Conservation (phyloP, 2,113 vertebrate genomes). For the Tachysurus vachellii region DNA sequence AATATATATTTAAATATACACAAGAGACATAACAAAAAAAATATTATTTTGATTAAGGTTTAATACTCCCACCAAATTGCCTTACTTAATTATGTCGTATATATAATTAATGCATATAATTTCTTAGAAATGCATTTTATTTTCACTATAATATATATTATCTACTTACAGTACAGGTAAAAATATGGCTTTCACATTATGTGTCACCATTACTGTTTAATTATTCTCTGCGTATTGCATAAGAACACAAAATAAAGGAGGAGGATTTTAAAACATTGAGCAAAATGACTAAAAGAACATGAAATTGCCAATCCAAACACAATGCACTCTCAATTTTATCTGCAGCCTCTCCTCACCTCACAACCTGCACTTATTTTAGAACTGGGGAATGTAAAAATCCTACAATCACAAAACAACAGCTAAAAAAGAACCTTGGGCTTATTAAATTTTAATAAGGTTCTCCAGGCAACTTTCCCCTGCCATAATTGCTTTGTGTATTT, state of each 20-base stretch:
- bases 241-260: not conserved
- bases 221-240: not conserved
- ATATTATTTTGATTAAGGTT: not conserved
- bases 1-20: not conserved
- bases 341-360: slow-evolving; percentile 24
- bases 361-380: slow-evolving; percentile 52
- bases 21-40: not conserved
- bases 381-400: slow-evolving; percentile 53
- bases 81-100: not conserved
- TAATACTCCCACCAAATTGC: not conserved
- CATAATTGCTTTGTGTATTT: slow-evolving; percentile 68
- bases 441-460: slow-evolving; percentile 68
- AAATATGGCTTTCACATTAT: not conserved
- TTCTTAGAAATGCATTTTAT: not conserved
- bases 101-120: not conserved
- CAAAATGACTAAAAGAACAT: not conserved
- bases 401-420: slow-evolving; percentile 57
- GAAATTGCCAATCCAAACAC: slow-evolving; percentile 22
- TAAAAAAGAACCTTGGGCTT: slow-evolving; percentile 61
- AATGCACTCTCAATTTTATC: slow-evolving; percentile 21
- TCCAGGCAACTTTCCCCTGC: slow-evolving; percentile 55
- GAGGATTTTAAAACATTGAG: not conserved
- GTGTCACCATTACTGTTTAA: not conserved
- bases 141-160: not conserved
- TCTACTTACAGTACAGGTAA: not conserved